Percentiles rank a stretch among this genome's conserved stretches.
Conservation (phyloP, 2,797 vertebrate genomes). For the Odontamblyopus lacepedii region DNA sequence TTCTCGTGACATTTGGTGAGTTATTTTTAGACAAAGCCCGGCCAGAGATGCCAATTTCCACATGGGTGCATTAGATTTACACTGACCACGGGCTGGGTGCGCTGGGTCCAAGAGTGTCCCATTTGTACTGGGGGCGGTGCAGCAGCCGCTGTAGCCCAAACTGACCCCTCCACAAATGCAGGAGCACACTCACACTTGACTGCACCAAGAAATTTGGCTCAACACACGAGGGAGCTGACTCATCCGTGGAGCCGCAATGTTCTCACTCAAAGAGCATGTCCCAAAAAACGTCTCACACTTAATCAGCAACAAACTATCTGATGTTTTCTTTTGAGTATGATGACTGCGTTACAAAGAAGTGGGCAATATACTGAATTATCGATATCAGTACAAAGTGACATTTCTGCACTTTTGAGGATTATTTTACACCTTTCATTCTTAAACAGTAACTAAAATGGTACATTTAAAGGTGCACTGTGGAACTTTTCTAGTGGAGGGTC, state of each 20-base stretch:
- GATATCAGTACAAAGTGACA: neutral
- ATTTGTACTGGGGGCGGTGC: constrained; percentile 27
- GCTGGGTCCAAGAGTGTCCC: constrained; percentile 26
- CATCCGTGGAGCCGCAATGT: constrained; percentile 42
- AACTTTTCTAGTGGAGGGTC: too few species aligned
- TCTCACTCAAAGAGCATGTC: constrained; percentile 34
- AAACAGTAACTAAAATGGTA: too few species aligned
- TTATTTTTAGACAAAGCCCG: constrained; percentile 59
- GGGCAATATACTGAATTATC: constrained; percentile 1
- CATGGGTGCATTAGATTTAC: constrained; percentile 43
- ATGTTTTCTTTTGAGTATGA: constrained; percentile 14
- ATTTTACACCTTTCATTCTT: too few species aligned
- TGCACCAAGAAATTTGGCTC: constrained; percentile 27
- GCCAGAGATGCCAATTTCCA: constrained; percentile 44
- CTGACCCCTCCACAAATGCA: constrained; percentile 28
- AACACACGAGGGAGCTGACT: constrained; percentile 38
- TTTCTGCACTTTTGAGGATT: too few species aligned
- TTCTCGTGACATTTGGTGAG: constrained; percentile 54
- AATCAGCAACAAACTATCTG: constrained; percentile 18
- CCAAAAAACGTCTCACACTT: constrained; percentile 24
- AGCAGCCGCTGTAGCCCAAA: constrained; percentile 24
- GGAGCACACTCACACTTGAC: constrained; percentile 19
- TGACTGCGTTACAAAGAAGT: neutral
- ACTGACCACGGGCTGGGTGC: constrained; percentile 45
- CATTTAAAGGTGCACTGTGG: too few species aligned